These are phyloP conservation scores for Cylas formicarius DNA, from an alignment of 1,140 invertebrate genomes.

Conservation along the genomic window DNA sequence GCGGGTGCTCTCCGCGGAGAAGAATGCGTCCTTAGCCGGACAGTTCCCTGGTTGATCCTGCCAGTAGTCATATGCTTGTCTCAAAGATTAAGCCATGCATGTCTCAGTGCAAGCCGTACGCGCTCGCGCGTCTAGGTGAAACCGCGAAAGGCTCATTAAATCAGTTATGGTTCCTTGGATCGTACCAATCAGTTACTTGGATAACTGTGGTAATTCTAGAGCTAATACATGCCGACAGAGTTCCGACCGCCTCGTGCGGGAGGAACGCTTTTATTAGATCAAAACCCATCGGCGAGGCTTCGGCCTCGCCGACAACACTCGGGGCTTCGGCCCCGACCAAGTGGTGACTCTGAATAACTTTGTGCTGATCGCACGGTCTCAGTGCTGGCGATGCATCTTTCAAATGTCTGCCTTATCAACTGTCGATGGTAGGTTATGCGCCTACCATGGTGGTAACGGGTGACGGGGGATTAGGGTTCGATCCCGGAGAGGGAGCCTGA, in stretches of 20 bases:
- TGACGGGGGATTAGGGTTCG: slow-evolving; percentile 53
- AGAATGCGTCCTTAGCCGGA: background rate
- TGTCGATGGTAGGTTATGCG: slow-evolving; percentile 69
- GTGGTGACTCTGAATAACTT: slow-evolving; percentile 78
- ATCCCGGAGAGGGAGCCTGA: slow-evolving; percentile 72
- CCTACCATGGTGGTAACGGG: slow-evolving; percentile 66
- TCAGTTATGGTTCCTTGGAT: slow-evolving; percentile 63
- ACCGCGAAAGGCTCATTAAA: slow-evolving; percentile 64
- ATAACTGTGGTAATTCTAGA: slow-evolving; percentile 86
- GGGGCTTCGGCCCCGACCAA: slow-evolving; percentile 45
- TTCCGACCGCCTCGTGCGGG: slow-evolving; percentile 56
- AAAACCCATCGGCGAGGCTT: slow-evolving; percentile 56
- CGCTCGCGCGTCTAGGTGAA: slow-evolving; percentile 55
- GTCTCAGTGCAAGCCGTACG: slow-evolving; percentile 59
- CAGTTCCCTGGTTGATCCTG: slow-evolving; percentile 57
- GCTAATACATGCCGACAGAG: slow-evolving; percentile 73
- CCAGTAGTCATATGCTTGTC: slow-evolving; percentile 71
- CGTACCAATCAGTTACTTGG: slow-evolving; percentile 64
- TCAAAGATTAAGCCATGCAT: slow-evolving; percentile 76
- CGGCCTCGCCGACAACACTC: too few relatives aligned
- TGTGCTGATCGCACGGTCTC: slow-evolving; percentile 66
- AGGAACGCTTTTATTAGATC: slow-evolving; percentile 69
- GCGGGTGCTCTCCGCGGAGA: background rate
- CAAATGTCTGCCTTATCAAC: slow-evolving; percentile 85
- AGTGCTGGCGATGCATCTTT: slow-evolving; percentile 71